A percentile compares a stretch with the other conserved stretches of the same genome.
Evolutionary conservation across 2,113 vertebrate species (phyloP).

Genomic region (Lethenteron reissneri): DNA sequence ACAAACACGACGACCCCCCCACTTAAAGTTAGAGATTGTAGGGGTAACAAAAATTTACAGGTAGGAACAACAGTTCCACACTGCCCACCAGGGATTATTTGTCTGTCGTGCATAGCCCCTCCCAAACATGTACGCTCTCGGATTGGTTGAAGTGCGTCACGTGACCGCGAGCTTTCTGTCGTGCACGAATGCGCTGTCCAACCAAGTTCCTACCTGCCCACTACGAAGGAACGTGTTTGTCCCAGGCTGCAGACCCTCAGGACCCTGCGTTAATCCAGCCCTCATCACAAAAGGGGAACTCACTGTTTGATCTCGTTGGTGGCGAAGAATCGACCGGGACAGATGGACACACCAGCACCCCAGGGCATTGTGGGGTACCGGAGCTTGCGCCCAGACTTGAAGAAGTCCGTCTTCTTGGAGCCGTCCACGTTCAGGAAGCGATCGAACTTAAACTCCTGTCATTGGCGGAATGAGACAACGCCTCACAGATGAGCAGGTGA

Average conservation of each 20-base stretch:
- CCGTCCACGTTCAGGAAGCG: slow-evolving; percentile 37
- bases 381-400: slow-evolving; percentile 42
- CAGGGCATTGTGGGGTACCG: slow-evolving; percentile 69
- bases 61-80: too few species aligned
- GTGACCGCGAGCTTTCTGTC: too few species aligned
- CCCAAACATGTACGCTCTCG: too few species aligned
- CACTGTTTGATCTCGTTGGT: slow-evolving; percentile 35
- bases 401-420: slow-evolving; percentile 43
- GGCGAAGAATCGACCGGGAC: slow-evolving; percentile 51
- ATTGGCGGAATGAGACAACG: background rate
- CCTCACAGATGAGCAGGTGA: too few species aligned
- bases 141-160: too few species aligned
- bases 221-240: too few species aligned
- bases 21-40: background rate
- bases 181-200: too few species aligned
- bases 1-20: background rate
- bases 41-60: background rate
- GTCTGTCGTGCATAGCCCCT: too few species aligned
- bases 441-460: slow-evolving; percentile 32
- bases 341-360: slow-evolving; percentile 38
- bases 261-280: too few species aligned
- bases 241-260: too few species aligned
- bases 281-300: slow-evolving; percentile 14
- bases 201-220: too few species aligned
- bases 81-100: too few species aligned